These are phyloP conservation scores for Agrotis segetum DNA, from an alignment of 2,888 invertebrate species.

Conservation along the genomic window DNA sequence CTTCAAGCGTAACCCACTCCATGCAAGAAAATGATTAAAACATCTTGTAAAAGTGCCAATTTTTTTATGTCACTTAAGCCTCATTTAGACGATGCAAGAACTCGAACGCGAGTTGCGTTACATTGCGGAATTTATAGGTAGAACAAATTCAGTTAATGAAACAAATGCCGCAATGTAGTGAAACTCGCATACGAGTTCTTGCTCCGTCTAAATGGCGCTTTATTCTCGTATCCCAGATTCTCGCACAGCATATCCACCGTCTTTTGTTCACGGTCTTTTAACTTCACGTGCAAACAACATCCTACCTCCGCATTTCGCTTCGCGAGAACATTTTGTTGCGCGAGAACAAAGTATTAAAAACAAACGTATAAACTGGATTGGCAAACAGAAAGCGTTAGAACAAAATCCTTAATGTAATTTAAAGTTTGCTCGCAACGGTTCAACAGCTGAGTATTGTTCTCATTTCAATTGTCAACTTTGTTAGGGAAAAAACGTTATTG, in stretches of 20 bases:
- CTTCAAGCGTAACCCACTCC: too few species aligned
- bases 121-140: too few species aligned
- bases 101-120: too few species aligned
- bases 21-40: too few species aligned
- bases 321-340: conserved; percentile 13
- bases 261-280: conserved; percentile 6
- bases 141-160: too few species aligned
- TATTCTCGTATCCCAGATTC: background rate
- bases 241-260: background rate
- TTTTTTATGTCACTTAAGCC: too few species aligned
- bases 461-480: conserved; percentile 62
- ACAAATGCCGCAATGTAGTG: too few species aligned
- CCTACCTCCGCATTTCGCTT: background rate
- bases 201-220: too few species aligned
- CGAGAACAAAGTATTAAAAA: conserved; percentile 35
- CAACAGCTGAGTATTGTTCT: conserved; percentile 43
- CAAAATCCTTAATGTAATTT: conserved; percentile 61
- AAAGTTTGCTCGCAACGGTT: conserved; percentile 51
- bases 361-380: conserved; percentile 38
- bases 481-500: conserved; percentile 50
- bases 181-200: too few species aligned
- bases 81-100: too few species aligned
- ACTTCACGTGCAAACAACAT: conserved; percentile 29
- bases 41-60: too few species aligned
- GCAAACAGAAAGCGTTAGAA: conserved; percentile 43